Evolutionary conservation across 2,888 invertebrate species (phyloP), one percentile per base, ranked within the genome.

Genomic region (Acanthacorydalis orientalis): DNA sequence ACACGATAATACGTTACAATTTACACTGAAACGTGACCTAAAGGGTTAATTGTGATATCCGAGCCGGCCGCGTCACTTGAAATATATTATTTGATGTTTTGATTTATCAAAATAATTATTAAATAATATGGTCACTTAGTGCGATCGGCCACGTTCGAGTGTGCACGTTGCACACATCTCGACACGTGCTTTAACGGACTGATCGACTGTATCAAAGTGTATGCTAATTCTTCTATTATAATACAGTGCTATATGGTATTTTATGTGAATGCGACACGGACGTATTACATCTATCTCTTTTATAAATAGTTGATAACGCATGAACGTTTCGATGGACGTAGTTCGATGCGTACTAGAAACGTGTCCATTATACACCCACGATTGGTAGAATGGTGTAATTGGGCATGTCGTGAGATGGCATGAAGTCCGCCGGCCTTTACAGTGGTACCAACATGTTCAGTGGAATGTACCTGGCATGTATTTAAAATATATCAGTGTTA

Each of bases 91-190:
- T 65, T 62, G 64, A 64, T 64, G 63, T 63, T 65, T 65, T 65
- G 65, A 66, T 66, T 65, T 65, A 66, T 66, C 64, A 63, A 65
- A 66, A 64, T 65, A 65, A 66, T 65, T 65, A 65, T 64, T 64
- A 64, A 66, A 66, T 65, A 65, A 65, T 64, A 62, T 58, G 58
- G 42, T 43, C 61, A 63, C 63, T 65, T 64, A 64, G 55, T 49
- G 52, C 59, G 58, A 57, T 50, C 51, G 57, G 46, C 59, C 64
- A 57, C 10, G 42, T 14, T 4, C 9, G 42, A 34, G n/a, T 11
- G 2, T 43, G 4, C 1, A 7, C n/a, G 34, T 33, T 14, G 23
- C 34, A 16, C 14, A 33, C 31, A 43, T 47, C 31, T 35, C 2
- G 34, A 12, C 4, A 14, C 31, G 8, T n/a, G 31, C 43, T 50